Evolutionary conservation across 1,140 invertebrate species (phyloP).

Genomic region (Olivierus martensii): DNA sequence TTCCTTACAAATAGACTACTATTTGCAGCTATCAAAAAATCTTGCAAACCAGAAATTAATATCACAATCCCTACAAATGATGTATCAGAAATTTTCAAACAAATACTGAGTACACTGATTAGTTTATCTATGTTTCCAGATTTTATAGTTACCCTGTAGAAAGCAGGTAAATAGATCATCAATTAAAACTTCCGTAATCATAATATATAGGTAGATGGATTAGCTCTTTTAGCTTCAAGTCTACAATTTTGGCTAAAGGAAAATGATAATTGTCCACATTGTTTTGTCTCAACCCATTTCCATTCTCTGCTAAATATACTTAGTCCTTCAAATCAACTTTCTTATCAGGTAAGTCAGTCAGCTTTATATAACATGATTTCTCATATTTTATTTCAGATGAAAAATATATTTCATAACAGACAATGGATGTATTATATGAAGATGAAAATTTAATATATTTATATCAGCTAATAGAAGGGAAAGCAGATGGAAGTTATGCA

Average conservation of each 20-base stretch:
- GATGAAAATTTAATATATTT: constrained; percentile 42
- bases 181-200: too few species aligned
- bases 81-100: too few species aligned
- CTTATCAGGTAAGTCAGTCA: constrained; percentile 32
- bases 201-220: constrained; percentile 49
- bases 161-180: too few species aligned
- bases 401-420: constrained; percentile 32
- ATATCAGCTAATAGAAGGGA: constrained; percentile 41
- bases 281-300: constrained; percentile 64
- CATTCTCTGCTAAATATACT: constrained; percentile 41
- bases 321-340: constrained; percentile 23
- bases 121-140: too few species aligned
- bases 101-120: too few species aligned
- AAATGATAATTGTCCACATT: constrained; percentile 46
- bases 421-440: constrained; percentile 40
- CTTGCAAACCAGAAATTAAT: too few species aligned
- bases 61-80: too few species aligned
- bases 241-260: constrained; percentile 47
- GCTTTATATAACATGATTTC: neutral
- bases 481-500: constrained; percentile 40
- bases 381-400: neutral
- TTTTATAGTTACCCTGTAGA: too few species aligned
- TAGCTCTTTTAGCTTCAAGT: constrained; percentile 48
- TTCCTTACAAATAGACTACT: too few species aligned
- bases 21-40: too few species aligned